Evolutionary conservation across 2,797 vertebrate species (phyloP).

Genomic region (Lycodopsis pacificus): DNA sequence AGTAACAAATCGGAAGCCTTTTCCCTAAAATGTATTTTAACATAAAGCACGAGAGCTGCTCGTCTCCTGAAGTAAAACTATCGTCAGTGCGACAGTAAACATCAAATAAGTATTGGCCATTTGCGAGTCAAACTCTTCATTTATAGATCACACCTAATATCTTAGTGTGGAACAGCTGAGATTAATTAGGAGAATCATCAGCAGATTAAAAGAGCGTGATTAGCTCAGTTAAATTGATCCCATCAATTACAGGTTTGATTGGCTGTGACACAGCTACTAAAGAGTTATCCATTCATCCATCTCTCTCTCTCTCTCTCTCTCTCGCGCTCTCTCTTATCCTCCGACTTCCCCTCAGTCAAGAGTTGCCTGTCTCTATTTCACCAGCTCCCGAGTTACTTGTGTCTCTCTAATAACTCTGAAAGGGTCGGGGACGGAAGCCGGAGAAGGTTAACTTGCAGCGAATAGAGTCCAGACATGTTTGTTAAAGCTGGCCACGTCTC

Average conservation of each 20-base stretch:
- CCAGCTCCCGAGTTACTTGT: background rate
- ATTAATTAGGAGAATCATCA: slow-evolving; percentile 62
- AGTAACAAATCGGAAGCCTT: background rate
- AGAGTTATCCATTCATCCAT: slow-evolving; percentile 42
- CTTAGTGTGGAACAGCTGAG: slow-evolving; percentile 57
- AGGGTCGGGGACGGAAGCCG: background rate
- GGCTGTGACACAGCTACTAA: slow-evolving; percentile 58
- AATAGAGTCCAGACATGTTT: slow-evolving; percentile 30
- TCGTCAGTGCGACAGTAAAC: background rate
- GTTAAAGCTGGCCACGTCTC: background rate
- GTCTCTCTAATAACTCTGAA: slow-evolving; percentile 23
- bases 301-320: slow-evolving; percentile 8
- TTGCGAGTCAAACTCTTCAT: slow-evolving; percentile 32
- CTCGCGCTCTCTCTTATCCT: background rate
- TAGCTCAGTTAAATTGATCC: slow-evolving; percentile 59
- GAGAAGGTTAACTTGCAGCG: slow-evolving; percentile 15
- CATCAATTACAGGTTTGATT: slow-evolving; percentile 70
- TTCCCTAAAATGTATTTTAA: too few relatives aligned
- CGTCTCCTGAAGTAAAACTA: background rate
- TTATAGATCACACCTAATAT: slow-evolving; percentile 45
- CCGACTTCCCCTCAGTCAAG: background rate
- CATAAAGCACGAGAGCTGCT: background rate
- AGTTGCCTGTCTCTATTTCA: slow-evolving; percentile 4
- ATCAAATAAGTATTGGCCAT: background rate
- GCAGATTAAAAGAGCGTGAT: slow-evolving; percentile 59